Percentiles rank a stretch among this genome's conserved stretches.
phyloP scores from a whole-genome alignment of 2,797 vertebrate species.

The Microchirus variegatus region DNA sequence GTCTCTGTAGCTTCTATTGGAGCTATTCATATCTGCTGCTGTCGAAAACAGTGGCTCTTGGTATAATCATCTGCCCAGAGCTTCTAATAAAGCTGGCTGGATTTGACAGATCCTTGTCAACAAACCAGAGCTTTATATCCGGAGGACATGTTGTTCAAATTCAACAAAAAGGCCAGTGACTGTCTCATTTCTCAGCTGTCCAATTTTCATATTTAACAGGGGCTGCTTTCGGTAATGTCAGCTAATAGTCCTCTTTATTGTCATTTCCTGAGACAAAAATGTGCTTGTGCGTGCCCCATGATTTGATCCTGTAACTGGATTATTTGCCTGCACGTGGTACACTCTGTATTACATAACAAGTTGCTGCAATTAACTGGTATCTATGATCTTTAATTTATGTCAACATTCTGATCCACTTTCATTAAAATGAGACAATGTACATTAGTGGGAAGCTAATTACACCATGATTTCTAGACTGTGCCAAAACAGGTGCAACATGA shows the following conservation, averaged over 20 bases:
- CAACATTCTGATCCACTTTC: too few species aligned
- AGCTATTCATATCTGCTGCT: slow-evolving; percentile 61
- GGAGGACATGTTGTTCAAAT: slow-evolving; percentile 32
- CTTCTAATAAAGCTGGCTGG: slow-evolving; percentile 45
- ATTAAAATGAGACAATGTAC: too few species aligned
- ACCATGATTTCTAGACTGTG: background rate
- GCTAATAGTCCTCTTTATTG: background rate
- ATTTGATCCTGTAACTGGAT: too few species aligned
- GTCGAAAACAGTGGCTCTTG: slow-evolving; percentile 57
- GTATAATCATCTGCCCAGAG: slow-evolving; percentile 59
- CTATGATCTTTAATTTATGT: too few species aligned
- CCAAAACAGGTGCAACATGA: slow-evolving; percentile 7
- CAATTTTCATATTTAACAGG: slow-evolving; percentile 1
- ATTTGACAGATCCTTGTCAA: slow-evolving; percentile 49
- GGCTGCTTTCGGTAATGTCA: slow-evolving; percentile 10
- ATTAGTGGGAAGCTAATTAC: too few species aligned
- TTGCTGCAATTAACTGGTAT: background rate
- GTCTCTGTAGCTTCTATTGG: slow-evolving; percentile 47
- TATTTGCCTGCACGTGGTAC: too few species aligned
- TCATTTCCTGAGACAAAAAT: background rate
- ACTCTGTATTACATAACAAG: too few species aligned
- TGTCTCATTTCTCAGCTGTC: slow-evolving; percentile 1
- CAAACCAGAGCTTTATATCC: slow-evolving; percentile 29
- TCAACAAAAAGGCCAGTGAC: slow-evolving; percentile 23
- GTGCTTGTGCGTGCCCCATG: background rate